These are phyloP conservation scores for Tylochromis polylepis DNA, from an alignment of 2,113 vertebrate genomes.

Conservation along the genomic window DNA sequence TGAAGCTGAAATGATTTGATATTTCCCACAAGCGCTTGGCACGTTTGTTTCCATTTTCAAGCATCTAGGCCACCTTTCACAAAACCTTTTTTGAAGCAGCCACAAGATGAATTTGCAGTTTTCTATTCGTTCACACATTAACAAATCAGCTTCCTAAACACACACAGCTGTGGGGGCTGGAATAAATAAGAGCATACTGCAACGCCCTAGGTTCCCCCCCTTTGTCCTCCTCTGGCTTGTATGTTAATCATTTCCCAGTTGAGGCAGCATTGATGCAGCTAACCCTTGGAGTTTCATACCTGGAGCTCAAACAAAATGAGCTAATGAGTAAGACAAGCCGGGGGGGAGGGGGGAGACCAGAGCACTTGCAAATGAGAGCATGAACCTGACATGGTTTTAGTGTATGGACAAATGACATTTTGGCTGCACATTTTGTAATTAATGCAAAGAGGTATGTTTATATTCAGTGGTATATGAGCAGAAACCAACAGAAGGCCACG, in stretches of 20 bases:
- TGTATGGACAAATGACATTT: background rate
- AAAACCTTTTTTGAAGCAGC: constrained; percentile 30
- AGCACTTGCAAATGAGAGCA: constrained; percentile 25
- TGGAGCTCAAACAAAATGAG: constrained; percentile 31
- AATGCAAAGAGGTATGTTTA: background rate
- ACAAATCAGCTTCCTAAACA: constrained; percentile 47
- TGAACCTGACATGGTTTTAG: background rate
- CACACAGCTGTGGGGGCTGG: constrained; percentile 46
- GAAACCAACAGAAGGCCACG: background rate
- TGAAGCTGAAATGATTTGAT: constrained; percentile 32
- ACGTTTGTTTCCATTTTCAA: background rate
- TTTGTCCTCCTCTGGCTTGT: constrained; percentile 32
- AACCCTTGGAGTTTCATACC: constrained; percentile 37
- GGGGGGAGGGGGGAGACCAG: background rate
- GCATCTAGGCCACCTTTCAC: constrained; percentile 10
- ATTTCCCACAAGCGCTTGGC: background rate
- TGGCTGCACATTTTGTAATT: background rate
- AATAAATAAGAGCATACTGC: constrained; percentile 42
- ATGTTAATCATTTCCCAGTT: constrained; percentile 44
- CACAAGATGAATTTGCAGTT: constrained; percentile 26
- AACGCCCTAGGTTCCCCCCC: background rate
- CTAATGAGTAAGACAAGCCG: constrained; percentile 34
- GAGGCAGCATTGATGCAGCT: constrained; percentile 7
- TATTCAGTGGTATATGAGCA: background rate
- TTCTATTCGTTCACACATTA: constrained; percentile 6